Base-by-base conservation (phyloP, 2,797 vertebrate genomes). In the Siniperca obscura region DNA sequence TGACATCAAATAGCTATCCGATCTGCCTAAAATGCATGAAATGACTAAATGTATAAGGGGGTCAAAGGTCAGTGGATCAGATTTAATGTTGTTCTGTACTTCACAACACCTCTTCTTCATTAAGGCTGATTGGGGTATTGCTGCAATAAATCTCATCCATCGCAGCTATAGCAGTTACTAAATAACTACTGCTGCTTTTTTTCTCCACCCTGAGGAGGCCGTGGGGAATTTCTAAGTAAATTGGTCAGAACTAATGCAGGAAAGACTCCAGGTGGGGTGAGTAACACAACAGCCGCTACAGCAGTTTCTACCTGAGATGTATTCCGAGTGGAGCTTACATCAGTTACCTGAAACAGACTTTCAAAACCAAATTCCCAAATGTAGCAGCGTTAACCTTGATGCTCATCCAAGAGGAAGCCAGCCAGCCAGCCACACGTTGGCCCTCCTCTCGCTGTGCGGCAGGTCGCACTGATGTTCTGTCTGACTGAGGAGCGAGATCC, bases 231-330 rank as follows among this genome's bases (percentile, higher is more conserved):
- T 76, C 81, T 80, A 44, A 76, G 81, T 81, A 87, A 91, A 92
- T 87, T 90, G 86, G 81, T 91, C 88, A 90, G 89, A 90, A 91
- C 79, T 89, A 86, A 92, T 89, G 79, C 70, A 42, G 86, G 36
- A 76, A 65, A 81, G 83, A 84, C 77, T 69, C 81, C 90, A 89
- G 87, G 83, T 91, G 82, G 85, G 83, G 21, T 17, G 70, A 85
- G 74, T 17, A 64, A 36, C 73, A 70, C 81, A 75, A 53, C 57
- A 56, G 68, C 87, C 80, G 60, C 76, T 36, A 3, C 74, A 74
- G 85, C 70, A 74, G 62, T 88, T 84, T 62, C 42, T 72, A 62
- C 68, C 71, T 30, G 72, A 77, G 74, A 27, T 36, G 70, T 70
- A 56, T 67, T 72, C 65, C 25, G 16, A 81, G 30, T 16, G 81